Base-by-base conservation (phyloP, 2,113 vertebrate genomes). In the Oncorhynchus masou region DNA sequence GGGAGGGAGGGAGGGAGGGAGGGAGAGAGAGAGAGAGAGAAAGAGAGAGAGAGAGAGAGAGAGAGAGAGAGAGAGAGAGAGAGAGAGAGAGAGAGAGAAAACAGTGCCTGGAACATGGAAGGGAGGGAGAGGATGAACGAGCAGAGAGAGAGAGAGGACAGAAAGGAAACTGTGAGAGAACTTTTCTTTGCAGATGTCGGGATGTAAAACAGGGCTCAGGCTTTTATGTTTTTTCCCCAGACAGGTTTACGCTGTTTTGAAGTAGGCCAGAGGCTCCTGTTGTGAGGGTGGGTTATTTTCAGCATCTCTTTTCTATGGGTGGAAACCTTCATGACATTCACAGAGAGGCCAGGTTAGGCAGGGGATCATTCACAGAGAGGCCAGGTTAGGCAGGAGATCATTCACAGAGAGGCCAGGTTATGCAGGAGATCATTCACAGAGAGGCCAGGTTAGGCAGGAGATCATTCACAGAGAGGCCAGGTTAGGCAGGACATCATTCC, bases 61-160 rank as follows among this genome's bases (percentile, higher is more conserved):
- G 34, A 6, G 49, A 49, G 51, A 57, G 29, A 34, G 16, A 69
- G 13, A 66, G 49, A 25, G 65, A 64, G 29, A 49, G 31, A 25
- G 67, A 19, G 65, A 60, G 65, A 64, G 29, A 49, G 31, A 25
- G 67, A 19, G 65, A 60, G 51, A 22, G 31, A 54, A 15, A 31
- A 70, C 73, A 60, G 69, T 75, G 81, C 73, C 64, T 57, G 68
- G 51, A 64, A 2, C 70, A 82, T 3, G 73, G 71, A 59, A n/a
- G 2, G 73, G 71, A 59, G 64, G n/a, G 39, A 39, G 31, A 19
- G 12, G n/a, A 6, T 29, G 45, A 68, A 31, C 3, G 27, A n/a
- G 3, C 8, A 16, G 15, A 19, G 49, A 54, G 51, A 54, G 51
- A 54, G 51, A 51, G 3, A 12, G 49, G 2, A 13, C 31, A 9